Percentiles rank a stretch among this genome's conserved stretches.
These are phyloP conservation scores for Gymnopithys bicolor DNA, from an alignment of 2,797 vertebrate species.

Conservation along the genomic window DNA sequence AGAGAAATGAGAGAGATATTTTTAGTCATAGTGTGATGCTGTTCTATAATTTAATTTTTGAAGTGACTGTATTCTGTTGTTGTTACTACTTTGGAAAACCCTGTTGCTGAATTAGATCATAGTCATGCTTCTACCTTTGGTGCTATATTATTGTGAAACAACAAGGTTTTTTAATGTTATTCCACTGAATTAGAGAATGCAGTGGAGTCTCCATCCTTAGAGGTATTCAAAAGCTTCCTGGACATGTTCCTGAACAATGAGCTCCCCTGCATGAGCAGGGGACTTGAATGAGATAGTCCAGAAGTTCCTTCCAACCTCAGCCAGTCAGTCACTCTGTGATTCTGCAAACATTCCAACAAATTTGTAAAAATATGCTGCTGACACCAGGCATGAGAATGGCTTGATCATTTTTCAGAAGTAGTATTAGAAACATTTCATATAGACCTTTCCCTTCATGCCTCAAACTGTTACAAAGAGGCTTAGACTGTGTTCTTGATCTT, in stretches of 20 bases:
- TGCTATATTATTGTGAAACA: not conserved
- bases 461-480: not conserved
- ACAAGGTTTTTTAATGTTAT: not conserved
- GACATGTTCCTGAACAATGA: not conserved
- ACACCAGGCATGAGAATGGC: fast-evolving
- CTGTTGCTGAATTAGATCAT: not conserved
- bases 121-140: not conserved
- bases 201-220: not conserved
- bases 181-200: not conserved
- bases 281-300: not conserved
- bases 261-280: not conserved
- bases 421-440: not conserved
- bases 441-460: not conserved
- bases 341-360: not conserved
- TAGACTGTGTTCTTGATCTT: not conserved
- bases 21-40: not conserved
- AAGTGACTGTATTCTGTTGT: not conserved
- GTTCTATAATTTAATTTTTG: not conserved
- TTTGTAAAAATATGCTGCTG: not conserved
- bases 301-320: not conserved
- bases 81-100: not conserved
- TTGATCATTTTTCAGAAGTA: not conserved
- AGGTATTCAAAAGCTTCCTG: not conserved
- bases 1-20: not conserved
- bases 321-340: not conserved